Percentiles rank a stretch among this genome's conserved stretches.
phyloP scores from a whole-genome alignment of 2,113 vertebrate genomes.

The Scomber japonicus region DNA sequence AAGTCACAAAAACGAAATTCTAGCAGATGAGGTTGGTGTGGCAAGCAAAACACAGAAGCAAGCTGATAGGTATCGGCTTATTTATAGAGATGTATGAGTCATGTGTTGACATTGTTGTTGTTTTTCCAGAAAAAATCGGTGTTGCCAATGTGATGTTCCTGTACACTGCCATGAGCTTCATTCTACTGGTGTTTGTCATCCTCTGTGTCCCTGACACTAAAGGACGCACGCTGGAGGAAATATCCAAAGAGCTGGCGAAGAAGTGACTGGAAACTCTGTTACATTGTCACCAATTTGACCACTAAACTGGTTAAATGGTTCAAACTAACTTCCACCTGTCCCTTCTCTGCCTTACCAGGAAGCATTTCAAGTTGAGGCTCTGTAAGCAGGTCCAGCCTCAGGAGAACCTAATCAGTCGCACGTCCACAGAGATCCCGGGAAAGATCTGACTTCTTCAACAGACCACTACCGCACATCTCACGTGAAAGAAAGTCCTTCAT shows the following conservation, averaged over 20 bases:
- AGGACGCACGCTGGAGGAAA: constrained; percentile 93
- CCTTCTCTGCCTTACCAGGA: constrained; percentile 65
- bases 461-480: constrained; percentile 1
- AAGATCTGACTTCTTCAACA: constrained; percentile 4
- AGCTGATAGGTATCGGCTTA: background rate
- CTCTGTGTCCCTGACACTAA: constrained; percentile 94
- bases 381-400: constrained; percentile 55
- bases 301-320: background rate
- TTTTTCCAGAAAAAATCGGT: constrained; percentile 88
- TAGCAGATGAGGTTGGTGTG: background rate
- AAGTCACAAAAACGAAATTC: too few species aligned
- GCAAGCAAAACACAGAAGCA: background rate
- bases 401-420: constrained; percentile 38
- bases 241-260: constrained; percentile 92
- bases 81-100: background rate
- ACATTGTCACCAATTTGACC: background rate
- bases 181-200: constrained; percentile 90
- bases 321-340: background rate
- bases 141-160: constrained; percentile 92
- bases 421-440: background rate
- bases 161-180: constrained; percentile 91
- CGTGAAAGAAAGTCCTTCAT: background rate
- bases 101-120: constrained; percentile 15
- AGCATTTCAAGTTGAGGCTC: constrained; percentile 67
- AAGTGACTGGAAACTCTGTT: constrained; percentile 84